A percentile compares a stretch with the other conserved stretches of the same genome.
phyloP scores from a whole-genome alignment of 2,797 vertebrate genomes.

The Sitta carolinensis region DNA sequence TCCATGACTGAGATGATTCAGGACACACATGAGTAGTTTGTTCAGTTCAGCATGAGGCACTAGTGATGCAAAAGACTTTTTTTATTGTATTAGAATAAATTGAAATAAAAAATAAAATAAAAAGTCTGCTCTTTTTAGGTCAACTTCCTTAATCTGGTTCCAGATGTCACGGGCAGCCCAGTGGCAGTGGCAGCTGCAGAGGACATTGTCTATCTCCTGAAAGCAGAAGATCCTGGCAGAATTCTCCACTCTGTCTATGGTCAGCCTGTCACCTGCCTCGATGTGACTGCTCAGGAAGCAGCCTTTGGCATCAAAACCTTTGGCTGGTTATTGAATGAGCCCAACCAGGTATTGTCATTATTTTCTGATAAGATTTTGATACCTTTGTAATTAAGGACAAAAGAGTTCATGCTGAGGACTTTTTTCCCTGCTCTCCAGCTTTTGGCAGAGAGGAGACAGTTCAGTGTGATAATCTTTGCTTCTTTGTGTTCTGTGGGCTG shows the following conservation, averaged over 20 bases:
- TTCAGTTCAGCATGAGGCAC: background rate
- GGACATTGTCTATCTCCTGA: constrained; percentile 86
- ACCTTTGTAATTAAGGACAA: background rate
- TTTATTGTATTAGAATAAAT: background rate
- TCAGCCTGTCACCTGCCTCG: constrained; percentile 91
- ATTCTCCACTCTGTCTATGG: constrained; percentile 88
- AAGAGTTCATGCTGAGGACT: background rate
- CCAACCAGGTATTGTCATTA: constrained; percentile 86
- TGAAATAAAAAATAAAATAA: background rate
- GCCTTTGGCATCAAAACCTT: constrained; percentile 90
- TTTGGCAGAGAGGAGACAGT: background rate
- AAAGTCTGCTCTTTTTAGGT: constrained; percentile 72
- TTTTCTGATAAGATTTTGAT: background rate
- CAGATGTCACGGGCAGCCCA: constrained; percentile 69
- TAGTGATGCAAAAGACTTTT: background rate
- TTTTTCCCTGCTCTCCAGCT: background rate
- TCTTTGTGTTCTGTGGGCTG: background rate
- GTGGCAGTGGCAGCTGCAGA: constrained; percentile 81
- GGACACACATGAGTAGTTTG: background rate
- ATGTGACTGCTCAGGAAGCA: constrained; percentile 79
- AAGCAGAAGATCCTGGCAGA: constrained; percentile 75
- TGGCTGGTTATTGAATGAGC: constrained; percentile 89
- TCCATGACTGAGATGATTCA: background rate
- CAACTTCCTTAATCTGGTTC: constrained; percentile 80
- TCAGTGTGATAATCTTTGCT: background rate